Evolutionary conservation across 2,113 vertebrate species (phyloP).

Genomic region (Chinchilla lanigera): DNA sequence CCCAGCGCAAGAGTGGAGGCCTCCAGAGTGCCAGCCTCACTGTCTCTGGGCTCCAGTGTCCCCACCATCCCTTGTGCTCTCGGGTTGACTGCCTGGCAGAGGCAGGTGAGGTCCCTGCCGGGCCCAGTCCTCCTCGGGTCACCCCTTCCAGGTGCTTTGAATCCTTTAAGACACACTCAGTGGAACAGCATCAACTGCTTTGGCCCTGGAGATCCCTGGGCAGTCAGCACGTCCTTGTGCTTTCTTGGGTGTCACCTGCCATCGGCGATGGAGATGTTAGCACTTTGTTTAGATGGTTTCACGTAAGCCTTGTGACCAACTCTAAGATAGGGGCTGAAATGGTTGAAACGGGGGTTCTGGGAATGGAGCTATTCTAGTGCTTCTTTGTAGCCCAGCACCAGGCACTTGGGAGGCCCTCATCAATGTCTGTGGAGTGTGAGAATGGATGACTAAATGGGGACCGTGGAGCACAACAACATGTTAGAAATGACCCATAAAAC

Average conservation of each 20-base stretch:
- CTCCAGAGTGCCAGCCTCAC: not conserved
- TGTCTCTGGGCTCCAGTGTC: not conserved
- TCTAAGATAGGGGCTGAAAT: not conserved
- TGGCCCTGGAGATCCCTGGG: not conserved
- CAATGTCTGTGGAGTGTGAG: not conserved
- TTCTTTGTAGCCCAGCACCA: not conserved
- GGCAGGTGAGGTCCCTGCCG: not conserved
- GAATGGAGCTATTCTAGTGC: not conserved
- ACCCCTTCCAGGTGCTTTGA: not conserved
- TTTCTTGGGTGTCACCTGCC: not conserved
- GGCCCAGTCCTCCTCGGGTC: not conserved
- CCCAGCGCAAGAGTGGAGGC: not conserved
- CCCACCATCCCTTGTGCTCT: not conserved
- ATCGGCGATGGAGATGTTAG: accelerated
- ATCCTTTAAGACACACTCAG: not conserved
- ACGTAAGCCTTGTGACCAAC: constrained; percentile 13
- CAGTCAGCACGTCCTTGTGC: not conserved
- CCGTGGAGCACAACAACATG: not conserved
- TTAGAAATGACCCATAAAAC: constrained; percentile 25
- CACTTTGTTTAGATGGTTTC: not conserved
- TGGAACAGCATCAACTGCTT: not conserved
- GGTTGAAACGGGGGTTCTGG: not conserved
- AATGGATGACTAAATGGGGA: not conserved
- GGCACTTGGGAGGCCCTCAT: not conserved
- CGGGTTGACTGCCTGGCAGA: not conserved